Conservation (phyloP, 1,140 invertebrate genomes). For the Hetaerina americana region DNA sequence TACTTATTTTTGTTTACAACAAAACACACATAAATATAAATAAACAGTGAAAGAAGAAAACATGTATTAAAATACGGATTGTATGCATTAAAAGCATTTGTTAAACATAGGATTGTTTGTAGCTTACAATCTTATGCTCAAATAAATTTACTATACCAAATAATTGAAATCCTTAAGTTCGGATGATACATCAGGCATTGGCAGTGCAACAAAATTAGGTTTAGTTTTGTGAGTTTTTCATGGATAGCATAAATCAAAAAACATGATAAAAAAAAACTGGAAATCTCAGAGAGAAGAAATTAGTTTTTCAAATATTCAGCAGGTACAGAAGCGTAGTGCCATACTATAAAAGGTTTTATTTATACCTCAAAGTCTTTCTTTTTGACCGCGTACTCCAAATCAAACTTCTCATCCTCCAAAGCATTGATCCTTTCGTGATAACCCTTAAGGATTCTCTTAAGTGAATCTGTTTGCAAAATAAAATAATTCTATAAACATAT, state of each 20-base stretch:
- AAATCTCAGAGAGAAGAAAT: background rate
- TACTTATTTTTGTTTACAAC: background rate
- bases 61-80: background rate
- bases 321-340: background rate
- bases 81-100: background rate
- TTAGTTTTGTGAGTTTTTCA: background rate
- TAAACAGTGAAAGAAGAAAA: background rate
- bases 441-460: constrained; percentile 69
- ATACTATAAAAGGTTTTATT: background rate
- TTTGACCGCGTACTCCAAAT: constrained; percentile 94
- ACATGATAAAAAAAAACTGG: background rate
- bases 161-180: background rate
- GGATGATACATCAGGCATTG: background rate
- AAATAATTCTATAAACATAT: constrained; percentile 8
- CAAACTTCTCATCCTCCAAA: constrained; percentile 93
- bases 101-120: background rate
- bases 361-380: constrained; percentile 91
- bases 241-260: background rate
- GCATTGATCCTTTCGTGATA: constrained; percentile 76
- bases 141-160: constrained; percentile 1
- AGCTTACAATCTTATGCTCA: background rate
- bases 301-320: background rate
- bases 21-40: background rate
- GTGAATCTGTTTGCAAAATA: constrained; percentile 35
- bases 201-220: background rate